These are phyloP conservation scores for Pseudanteris insignis DNA, from an alignment of 2,888 invertebrate species.

Conservation along the genomic window DNA sequence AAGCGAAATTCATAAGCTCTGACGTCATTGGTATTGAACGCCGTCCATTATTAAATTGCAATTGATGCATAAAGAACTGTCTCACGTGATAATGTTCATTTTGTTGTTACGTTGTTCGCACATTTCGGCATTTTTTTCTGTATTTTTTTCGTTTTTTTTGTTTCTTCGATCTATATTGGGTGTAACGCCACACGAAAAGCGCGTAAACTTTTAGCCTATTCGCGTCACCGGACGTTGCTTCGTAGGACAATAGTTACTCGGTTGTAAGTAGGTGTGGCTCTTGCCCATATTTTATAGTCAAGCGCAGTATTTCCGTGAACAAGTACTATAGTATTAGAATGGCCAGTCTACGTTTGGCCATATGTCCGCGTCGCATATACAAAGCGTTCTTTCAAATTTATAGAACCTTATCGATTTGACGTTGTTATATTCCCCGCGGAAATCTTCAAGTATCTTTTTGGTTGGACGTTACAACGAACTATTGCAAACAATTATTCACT, in stretches of 20 bases:
- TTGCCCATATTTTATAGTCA: slow-evolving; percentile 62
- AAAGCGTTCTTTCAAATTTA: slow-evolving; percentile 27
- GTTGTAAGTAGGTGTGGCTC: slow-evolving; percentile 61
- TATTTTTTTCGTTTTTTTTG: neutral
- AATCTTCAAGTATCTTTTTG: neutral
- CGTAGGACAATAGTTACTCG: slow-evolving; percentile 56
- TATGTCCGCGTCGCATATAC: slow-evolving; percentile 24
- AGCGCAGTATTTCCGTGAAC: slow-evolving; percentile 57
- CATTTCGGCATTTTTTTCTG: neutral
- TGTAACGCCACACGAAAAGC: slow-evolving; percentile 13
- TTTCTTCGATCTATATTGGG: slow-evolving; percentile 1
- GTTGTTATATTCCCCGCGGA: slow-evolving; percentile 11
- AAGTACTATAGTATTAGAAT: slow-evolving; percentile 50
- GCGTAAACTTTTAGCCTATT: slow-evolving; percentile 27
- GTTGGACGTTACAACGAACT: neutral
- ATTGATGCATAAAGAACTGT: neutral
- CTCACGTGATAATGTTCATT: too few species aligned
- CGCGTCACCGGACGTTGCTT: slow-evolving; percentile 28
- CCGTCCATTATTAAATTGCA: neutral
- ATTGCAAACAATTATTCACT: neutral
- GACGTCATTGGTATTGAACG: neutral
- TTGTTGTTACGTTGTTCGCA: too few species aligned
- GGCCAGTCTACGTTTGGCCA: slow-evolving; percentile 31
- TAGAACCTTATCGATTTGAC: slow-evolving; percentile 33
- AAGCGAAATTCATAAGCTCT: slow-evolving; percentile 2